Evolutionary conservation across 2,797 vertebrate species (phyloP), one percentile per base, ranked within the genome.

Genomic region (Rallus crepitans): DNA sequence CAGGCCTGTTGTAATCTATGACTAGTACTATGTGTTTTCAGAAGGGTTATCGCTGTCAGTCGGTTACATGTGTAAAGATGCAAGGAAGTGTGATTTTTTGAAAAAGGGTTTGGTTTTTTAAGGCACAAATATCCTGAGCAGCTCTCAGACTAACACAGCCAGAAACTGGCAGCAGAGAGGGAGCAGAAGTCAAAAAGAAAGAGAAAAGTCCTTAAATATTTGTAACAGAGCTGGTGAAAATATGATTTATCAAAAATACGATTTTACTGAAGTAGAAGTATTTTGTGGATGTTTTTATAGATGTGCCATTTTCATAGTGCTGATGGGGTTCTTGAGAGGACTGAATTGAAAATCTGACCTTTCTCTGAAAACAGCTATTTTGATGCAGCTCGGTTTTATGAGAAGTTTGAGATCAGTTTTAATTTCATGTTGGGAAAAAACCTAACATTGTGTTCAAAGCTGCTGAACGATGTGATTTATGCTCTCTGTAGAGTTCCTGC

Each of bases 341-440:
- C 21, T 42, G 60, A 65, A 77, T 33, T 66, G 47, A 91, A 85
- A 91, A 48, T 55, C 70, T 93, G 81, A 90, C 78, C 66, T 89
- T 92, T 80, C 27, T 73, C 47, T 82, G 69, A n/a, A 93, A 89
- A 31, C 50, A 69, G 18, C 56, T 80, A 5, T 82, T 93, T 87
- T 59, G 52, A 52, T 66, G 55, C 19, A 63, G 20, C 60, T 80
- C 4, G 0, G 17, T 91, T 91, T 77, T 42, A 13, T 45, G 28
- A 63, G 45, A 82, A 80, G 28, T 31, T 85, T 87, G 11, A 9
- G 82, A 30, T 30, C 0, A 3, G 27, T 85, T 83, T 89, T 79
- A 72, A 55, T 94, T 95, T 87, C 21, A 39, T 3, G 3, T 47
- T 48, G 37, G 39, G 11, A 7, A n/a, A 60, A 70, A 72, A 61